Evolutionary conservation across 2,888 invertebrate species (phyloP).

Genomic region (Volucella zonaria): DNA sequence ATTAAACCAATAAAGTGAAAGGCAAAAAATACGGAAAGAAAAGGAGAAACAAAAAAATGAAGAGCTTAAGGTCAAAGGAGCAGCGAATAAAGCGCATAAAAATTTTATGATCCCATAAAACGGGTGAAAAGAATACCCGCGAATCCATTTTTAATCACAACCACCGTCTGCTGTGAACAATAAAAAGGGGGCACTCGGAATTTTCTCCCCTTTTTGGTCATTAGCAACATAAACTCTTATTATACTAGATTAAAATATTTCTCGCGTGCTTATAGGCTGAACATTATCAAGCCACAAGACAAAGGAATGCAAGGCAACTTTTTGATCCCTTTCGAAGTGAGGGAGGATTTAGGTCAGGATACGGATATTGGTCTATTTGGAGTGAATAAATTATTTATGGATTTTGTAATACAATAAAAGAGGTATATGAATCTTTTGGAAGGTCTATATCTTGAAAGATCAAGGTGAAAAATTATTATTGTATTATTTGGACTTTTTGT

Average conservation of each 20-base stretch:
- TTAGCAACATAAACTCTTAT: slow-evolving; percentile 52
- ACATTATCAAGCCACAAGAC: neutral
- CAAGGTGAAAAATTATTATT: too few species aligned
- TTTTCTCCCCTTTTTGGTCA: slow-evolving; percentile 19
- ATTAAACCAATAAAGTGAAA: slow-evolving; percentile 34
- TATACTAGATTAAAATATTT: slow-evolving; percentile 33
- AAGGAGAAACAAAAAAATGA: neutral
- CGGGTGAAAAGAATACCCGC: slow-evolving; percentile 47
- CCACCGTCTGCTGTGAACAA: slow-evolving; percentile 39
- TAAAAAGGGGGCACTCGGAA: slow-evolving; percentile 38
- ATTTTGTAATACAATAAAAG: too few species aligned
- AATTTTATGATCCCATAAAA: slow-evolving; percentile 52
- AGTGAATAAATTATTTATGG: too few species aligned
- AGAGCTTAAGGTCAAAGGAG: slow-evolving; percentile 22
- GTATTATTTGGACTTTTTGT: too few species aligned
- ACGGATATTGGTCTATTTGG: too few species aligned
- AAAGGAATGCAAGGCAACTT: too few species aligned
- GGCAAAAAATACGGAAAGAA: neutral
- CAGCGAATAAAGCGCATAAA: slow-evolving; percentile 28
- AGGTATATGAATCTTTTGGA: too few species aligned
- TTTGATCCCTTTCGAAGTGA: too few species aligned
- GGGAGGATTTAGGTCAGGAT: too few species aligned
- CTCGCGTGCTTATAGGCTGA: slow-evolving; percentile 35
- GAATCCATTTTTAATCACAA: slow-evolving; percentile 58
- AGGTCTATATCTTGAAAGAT: too few species aligned